These are phyloP conservation scores for Nycteola revayana DNA, from an alignment of 2,888 invertebrate genomes.

Conservation along the genomic window DNA sequence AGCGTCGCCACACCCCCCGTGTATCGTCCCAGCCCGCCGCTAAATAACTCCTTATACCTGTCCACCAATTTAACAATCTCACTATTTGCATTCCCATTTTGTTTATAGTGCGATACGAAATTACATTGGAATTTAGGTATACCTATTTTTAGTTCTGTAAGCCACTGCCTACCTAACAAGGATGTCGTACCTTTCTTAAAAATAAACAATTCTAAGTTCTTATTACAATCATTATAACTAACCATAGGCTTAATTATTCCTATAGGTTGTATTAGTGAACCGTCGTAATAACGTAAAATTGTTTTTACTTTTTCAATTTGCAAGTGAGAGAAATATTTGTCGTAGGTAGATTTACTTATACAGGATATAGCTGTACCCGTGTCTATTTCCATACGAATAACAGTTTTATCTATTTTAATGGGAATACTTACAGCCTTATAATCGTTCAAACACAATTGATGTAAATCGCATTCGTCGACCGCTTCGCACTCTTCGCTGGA, in stretches of 20 bases:
- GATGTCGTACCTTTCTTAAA: background rate
- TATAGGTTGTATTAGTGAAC: background rate
- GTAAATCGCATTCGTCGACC: background rate
- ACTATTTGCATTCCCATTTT: background rate
- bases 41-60: no score
- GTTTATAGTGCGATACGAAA: background rate
- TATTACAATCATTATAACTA: background rate
- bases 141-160: conserved; percentile 1
- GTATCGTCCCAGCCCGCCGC: no score
- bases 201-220: background rate
- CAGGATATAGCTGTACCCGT: conserved; percentile 6
- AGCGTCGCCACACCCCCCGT: background rate
- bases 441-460: background rate
- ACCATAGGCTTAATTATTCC: background rate
- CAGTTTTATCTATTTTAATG: background rate
- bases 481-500: no score
- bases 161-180: conserved; percentile 2
- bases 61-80: background rate
- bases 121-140: background rate
- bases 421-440: background rate
- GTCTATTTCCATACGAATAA: conserved; percentile 5
- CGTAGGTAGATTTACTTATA: conserved; percentile 1
- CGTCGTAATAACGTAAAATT: background rate
- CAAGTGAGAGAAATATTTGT: background rate
- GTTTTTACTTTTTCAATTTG: background rate